Evolutionary conservation across 2,888 invertebrate species (phyloP).

Genomic region (Macrostomum cliftonense): DNA sequence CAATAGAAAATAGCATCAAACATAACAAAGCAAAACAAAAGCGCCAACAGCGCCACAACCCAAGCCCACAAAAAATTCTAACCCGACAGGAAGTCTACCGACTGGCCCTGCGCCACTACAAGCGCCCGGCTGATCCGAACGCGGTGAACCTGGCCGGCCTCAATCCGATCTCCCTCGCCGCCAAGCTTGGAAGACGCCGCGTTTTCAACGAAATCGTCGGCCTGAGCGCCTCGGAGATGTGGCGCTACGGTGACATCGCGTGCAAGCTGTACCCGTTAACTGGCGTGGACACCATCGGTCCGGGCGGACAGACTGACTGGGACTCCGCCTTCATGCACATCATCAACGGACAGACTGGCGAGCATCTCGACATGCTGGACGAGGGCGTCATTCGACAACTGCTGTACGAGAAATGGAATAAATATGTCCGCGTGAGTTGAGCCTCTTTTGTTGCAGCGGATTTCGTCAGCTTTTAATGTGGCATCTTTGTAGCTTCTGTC

Average conservation of each 20-base stretch:
- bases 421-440: slow-evolving; percentile 63
- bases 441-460: too few relatives aligned
- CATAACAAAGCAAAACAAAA: too few relatives aligned
- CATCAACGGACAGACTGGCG: slow-evolving; percentile 84
- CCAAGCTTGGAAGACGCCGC: slow-evolving; percentile 79
- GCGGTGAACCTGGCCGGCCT: slow-evolving; percentile 69
- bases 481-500: too few relatives aligned
- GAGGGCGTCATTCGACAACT: slow-evolving; percentile 90
- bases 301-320: slow-evolving; percentile 95
- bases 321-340: slow-evolving; percentile 93
- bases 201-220: slow-evolving; percentile 96
- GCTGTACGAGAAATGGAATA: slow-evolving; percentile 97
- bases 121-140: slow-evolving; percentile 72
- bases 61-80: too few relatives aligned
- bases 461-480: too few relatives aligned
- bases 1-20: too few relatives aligned
- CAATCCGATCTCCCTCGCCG: slow-evolving; percentile 83
- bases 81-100: slow-evolving; percentile 75
- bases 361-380: slow-evolving; percentile 93
- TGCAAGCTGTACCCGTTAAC: slow-evolving; percentile 92
- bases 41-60: too few relatives aligned
- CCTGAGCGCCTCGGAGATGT: slow-evolving; percentile 65
- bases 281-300: slow-evolving; percentile 77
- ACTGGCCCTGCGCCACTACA: slow-evolving; percentile 82
- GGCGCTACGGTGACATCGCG: slow-evolving; percentile 94